Base-by-base conservation (phyloP, 2,113 vertebrate species). In the Peromyscus californicus region DNA sequence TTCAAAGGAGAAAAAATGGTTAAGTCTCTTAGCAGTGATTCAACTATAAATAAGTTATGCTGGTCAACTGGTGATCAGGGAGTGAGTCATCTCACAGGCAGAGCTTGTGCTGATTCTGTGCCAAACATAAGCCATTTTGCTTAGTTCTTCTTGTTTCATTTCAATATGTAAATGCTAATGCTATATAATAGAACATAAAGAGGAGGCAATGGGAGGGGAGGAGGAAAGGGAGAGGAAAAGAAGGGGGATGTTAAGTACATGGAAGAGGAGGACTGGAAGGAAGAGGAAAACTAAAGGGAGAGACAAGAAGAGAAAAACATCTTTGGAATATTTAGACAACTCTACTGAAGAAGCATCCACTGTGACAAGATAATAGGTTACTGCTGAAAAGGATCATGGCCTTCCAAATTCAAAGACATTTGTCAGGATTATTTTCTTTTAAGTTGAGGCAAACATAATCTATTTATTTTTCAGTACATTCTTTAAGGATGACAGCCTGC, bases 381-480 rank as follows among this genome's bases (percentile, higher is more conserved):
- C 94, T 94, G 74, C 51, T 78, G 45, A 80, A 94, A 63, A 96
- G 79, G 87, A 54, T 97, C 91, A 83, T 48, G 22, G 45, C 15
- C 75, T 96, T 96, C 69, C 48, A 89, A 86, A 96, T 78, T 48
- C 76, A 57, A 94, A 96, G 93, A 92, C 24, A 79, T 92, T 97
- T 96, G 75, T 83, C 79, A 93, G 36, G 70, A 93, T 93, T 48
- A 93, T 91, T 48, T 67, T 31, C 61, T 39, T 90, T n/a, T 45
- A 17, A 54, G n/a, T 57, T 29, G 57, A 97, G 24, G 51, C 59
- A 84, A 97, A 92, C 22, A 91, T 1, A 15, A 57, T 90, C 54
- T 90, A 93, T 94, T 96, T 97, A 97, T 97, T 96, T 95, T 97
- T 74, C 94, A 93, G 86, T 90, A 59, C 69, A 94, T 97, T 96